Evolutionary conservation across 1,140 invertebrate genomes (phyloP), one percentile per base, ranked within the genome.

Genomic region (Dreissena polymorpha): DNA sequence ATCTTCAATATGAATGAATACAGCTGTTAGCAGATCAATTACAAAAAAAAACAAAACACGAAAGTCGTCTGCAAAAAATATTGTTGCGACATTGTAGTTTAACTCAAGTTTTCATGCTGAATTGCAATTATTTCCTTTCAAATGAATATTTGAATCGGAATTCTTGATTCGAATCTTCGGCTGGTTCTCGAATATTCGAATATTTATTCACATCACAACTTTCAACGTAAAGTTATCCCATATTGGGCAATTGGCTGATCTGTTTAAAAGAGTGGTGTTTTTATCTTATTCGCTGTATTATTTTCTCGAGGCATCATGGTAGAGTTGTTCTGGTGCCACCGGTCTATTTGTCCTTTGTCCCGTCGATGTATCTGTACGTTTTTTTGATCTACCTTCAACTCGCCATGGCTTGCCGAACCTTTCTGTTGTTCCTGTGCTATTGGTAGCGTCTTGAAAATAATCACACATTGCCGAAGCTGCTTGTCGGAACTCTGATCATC

Each of bases 301-400:
- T 67, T 10, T 23, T 23, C 23, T 55, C 18, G 12, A 55, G 53
- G 53, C 18, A 86, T 96, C 67, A 88, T 96, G 0, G 96, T 96
- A 87, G 95, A 96, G 89, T 88, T 94, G 68, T 95, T 95, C 10
- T 96, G 95, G 86, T 95, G 95, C n/a, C 88, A 95, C 96, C 0
- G 96, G 95, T n/a, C 95, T 96, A 86, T 92, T 95, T 29, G 91
- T 94, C 0, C 86, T 96, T 27, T 93, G 95, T 0, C 83, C 94
- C 0, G 94, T 96, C 71, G 95, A 94, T 51, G 95, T 95, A 88
- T 94, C 94, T 77, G 93, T 96, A 0, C 93, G 95, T n/a, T 18
- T 94, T 95, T 60, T 97, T 96, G 96, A 93, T 94, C 8, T 94
- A 94, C 73, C 96, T 96, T 71, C 96, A 97, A 93, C 93, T 97